phyloP scores from a whole-genome alignment of 2,797 vertebrate species.

The Sebastes flavidus region DNA sequence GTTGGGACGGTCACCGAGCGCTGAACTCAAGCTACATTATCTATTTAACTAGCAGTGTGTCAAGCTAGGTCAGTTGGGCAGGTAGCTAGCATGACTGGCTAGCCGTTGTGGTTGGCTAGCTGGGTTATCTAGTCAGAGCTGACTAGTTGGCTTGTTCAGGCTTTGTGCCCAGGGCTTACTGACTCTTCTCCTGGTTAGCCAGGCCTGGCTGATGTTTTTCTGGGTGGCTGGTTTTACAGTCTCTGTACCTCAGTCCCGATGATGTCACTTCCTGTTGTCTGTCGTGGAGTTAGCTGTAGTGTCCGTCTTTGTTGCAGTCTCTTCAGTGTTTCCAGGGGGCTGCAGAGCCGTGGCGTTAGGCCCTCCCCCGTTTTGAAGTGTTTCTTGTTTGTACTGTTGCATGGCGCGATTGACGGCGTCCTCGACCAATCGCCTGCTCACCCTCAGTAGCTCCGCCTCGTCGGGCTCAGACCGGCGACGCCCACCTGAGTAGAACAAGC shows the following conservation, averaged over 20 bases:
- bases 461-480: conserved; percentile 88
- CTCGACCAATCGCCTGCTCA: conserved; percentile 96
- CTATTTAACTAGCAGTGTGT: conserved; percentile 38
- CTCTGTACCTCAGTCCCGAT: conserved; percentile 10
- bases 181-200: conserved; percentile 35
- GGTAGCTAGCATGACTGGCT: conserved; percentile 39
- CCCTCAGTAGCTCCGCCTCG: conserved; percentile 94
- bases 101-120: conserved; percentile 23
- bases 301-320: conserved; percentile 64
- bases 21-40: conserved; percentile 54
- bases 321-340: conserved; percentile 74
- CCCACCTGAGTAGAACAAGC: conserved; percentile 84
- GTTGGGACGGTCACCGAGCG: conserved; percentile 12
- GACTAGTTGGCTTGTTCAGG: conserved; percentile 59
- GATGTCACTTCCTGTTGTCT: conserved; percentile 73
- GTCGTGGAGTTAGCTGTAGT: conserved; percentile 62
- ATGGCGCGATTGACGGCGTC: conserved; percentile 94
- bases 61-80: conserved; percentile 40
- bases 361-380: conserved; percentile 87
- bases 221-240: conserved; percentile 45
- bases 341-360: conserved; percentile 79
- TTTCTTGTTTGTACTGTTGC: conserved; percentile 97
- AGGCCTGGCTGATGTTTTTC: conserved; percentile 42
- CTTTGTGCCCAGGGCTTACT: conserved; percentile 26
- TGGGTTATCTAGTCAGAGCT: conserved; percentile 38